phyloP scores from a whole-genome alignment of 2,113 vertebrate species.

The Alligator mississippiensis region DNA sequence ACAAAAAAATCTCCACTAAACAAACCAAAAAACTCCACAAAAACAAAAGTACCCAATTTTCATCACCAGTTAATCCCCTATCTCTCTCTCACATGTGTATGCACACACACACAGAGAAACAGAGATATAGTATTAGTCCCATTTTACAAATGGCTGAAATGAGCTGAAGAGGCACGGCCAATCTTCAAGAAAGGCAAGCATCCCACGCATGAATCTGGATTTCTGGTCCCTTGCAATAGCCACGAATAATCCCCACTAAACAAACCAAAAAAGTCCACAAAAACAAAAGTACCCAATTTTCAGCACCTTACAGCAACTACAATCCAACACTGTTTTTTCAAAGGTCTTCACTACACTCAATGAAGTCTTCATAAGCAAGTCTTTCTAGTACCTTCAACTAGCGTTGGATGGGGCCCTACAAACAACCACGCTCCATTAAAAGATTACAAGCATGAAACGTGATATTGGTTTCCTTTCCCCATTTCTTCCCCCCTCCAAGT shows the following conservation, averaged over 20 bases:
- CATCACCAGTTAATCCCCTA: not conserved
- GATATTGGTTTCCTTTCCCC: not conserved
- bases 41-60: fast-evolving
- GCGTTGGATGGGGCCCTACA: fast-evolving
- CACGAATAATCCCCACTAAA: not conserved
- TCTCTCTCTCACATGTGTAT: not conserved
- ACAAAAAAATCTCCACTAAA: not conserved
- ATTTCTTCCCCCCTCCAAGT: not conserved
- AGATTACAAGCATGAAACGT: not conserved
- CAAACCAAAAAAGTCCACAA: too few species aligned
- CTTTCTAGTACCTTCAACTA: not conserved
- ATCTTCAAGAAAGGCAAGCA: fast-evolving
- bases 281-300: too few species aligned
- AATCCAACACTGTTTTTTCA: not conserved
- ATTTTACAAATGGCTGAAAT: not conserved
- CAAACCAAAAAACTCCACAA: not conserved
- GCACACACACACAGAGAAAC: not conserved
- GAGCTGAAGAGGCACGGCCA: not conserved
- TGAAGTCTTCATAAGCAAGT: not conserved
- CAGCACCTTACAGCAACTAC: not conserved
- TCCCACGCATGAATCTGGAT: not conserved
- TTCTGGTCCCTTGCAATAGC: not conserved
- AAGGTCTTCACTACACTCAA: fast-evolving
- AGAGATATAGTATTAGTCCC: fast-evolving
- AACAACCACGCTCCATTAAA: not conserved